A percentile compares a stretch with the other conserved stretches of the same genome.
phyloP scores from a whole-genome alignment of 2,888 invertebrate genomes.

The Eristalinus sepulchralis region DNA sequence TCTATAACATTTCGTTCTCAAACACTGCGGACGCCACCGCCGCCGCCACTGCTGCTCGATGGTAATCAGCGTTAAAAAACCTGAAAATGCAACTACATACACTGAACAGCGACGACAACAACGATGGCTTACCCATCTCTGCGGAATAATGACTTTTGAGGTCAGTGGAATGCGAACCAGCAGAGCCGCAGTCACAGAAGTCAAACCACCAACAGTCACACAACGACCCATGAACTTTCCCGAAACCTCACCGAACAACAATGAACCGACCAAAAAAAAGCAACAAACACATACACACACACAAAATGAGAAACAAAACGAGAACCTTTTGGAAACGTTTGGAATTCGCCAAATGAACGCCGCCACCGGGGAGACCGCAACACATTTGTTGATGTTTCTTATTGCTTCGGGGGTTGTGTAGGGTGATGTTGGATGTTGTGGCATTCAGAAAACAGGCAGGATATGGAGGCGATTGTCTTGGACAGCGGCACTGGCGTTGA shows the following conservation, averaged over 20 bases:
- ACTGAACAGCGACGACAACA: neutral
- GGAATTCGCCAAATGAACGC: constrained; percentile 47
- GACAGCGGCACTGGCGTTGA: neutral
- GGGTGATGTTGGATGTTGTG: constrained; percentile 17
- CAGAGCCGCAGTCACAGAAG: constrained; percentile 38
- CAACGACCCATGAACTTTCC: constrained; percentile 70
- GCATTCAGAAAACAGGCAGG: neutral
- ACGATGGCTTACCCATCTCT: neutral
- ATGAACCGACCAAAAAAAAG: neutral
- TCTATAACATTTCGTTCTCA: constrained; percentile 54
- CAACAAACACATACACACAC: neutral
- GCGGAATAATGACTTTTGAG: constrained; percentile 53
- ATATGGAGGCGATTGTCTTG: neutral
- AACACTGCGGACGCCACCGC: neutral
- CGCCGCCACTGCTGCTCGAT: neutral
- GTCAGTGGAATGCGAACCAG: constrained; percentile 59
- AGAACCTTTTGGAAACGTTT: constrained; percentile 7
- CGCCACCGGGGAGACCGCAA: constrained; percentile 1
- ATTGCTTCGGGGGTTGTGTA: neutral
- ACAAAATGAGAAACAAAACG: neutral
- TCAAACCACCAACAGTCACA: constrained; percentile 67
- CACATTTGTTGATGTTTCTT: constrained; percentile 32
- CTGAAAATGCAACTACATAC: constrained; percentile 55
- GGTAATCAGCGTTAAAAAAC: constrained; percentile 54
- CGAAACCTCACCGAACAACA: constrained; percentile 54